Evolutionary conservation across 2,797 vertebrate species (phyloP), one percentile per base, ranked within the genome.

Genomic region (Phaenicophaeus curvirostris): DNA sequence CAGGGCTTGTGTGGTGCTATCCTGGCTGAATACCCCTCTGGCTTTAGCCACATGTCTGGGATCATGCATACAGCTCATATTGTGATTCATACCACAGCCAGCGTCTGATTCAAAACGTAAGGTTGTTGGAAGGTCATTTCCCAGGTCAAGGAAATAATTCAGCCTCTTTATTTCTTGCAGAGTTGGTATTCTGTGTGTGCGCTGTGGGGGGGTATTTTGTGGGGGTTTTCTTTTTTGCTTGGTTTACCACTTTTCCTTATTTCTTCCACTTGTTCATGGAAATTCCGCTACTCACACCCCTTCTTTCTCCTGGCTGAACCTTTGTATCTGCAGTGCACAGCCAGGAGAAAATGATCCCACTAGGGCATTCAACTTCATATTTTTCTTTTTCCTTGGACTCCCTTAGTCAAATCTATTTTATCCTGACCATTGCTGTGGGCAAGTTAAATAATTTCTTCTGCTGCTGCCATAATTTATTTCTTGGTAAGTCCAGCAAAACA

Each of bases 121-220:
- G 28, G 44, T 72, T 54, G 42, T 75, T 87, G 54, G 35, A 71
- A 75, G 41, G 85, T 53, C 17, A 0, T 46, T 66, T 30, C 18
- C n/a, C 42, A 74, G 79, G 65, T 83, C 59, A 86, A 71, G 48
- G 61, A 74, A 86, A 90, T 76, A 46, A 88, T 84, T 89, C 77
- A 68, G 20, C 30, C 23, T 53, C 35, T 13, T 37, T 76, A 25
- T 68, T 59, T 44, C 31, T 85, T 57, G n/a, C n/a, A 15, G 44
- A 63, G 7, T 13, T 77, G 44, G 5, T 30, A 6, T 69, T 83
- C 31, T 81, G 3, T 18, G 5, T 35, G 16, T 51, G 14, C 17
- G 25, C 1, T 0, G 1, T 2, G 2, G 12, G 8, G 8, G 20
- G 41, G 41, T 46, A 31, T 33, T 31, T 24, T n/a, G 15, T n/a